Base-by-base conservation (phyloP, 2,113 vertebrate genomes). In the Nettapus auritus region DNA sequence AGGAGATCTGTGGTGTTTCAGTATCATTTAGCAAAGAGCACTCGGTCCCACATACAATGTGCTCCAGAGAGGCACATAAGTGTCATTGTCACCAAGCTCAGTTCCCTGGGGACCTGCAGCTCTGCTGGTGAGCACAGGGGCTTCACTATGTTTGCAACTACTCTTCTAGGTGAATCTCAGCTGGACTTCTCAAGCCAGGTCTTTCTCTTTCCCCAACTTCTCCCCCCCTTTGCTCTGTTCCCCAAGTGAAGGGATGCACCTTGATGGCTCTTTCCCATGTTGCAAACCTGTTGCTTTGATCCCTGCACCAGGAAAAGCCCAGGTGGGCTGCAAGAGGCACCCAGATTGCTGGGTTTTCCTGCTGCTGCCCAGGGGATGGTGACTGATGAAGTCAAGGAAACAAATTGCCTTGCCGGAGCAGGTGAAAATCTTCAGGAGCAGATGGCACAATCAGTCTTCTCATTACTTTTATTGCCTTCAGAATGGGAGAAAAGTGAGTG, bases 11-110 rank as follows among this genome's bases (percentile, higher is more conserved):
- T 13, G 87, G 31, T 0, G 6, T 23, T 87, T 33, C 5, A 28
- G 18, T 22, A 28, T 11, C 8, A 0, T 55, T 86, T 76, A 7
- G 29, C 0, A 0, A 64, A 25, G 8, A 31, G 26, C 3, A 0
- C 3, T 52, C 36, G 8, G 26, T 21, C n/a, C 44, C 42, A 1
- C 22, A 17, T 28, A 4, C 13, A 1, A 56, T 82, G 64, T 11
- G 53, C 53, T 71, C 67, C 31, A 34, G 29, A 9, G 23, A 34
- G 4, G 11, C 29, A 13, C 34, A 33, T 26, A 20, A 20, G 3
- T 63, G 66, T 23, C 3, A 0, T 1, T 68, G 84, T 52, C 92
- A 34, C 69, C 50, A 6, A 77, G 26, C 34, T 59, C 0, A 0
- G 57, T 29, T 81, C 78, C 0, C 0, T 3, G 44, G 73, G 56